phyloP scores from a whole-genome alignment of 2,113 vertebrate genomes.

The Pseudorasbora parva region DNA sequence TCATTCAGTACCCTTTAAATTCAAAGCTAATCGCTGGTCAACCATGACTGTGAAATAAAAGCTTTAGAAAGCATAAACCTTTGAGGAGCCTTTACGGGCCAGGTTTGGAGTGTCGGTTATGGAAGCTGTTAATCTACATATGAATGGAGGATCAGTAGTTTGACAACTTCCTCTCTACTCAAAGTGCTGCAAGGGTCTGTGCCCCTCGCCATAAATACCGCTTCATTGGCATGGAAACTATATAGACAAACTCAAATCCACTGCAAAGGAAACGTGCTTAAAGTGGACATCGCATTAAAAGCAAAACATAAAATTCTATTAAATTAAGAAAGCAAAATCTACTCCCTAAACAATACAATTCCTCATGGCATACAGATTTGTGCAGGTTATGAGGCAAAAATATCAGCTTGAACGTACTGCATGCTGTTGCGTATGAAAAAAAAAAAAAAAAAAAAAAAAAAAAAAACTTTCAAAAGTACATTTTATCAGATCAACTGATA shows the following conservation, averaged over 20 bases:
- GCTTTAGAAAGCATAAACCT: conserved; percentile 46
- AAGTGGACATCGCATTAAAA: conserved; percentile 55
- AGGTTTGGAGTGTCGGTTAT: conserved; percentile 27
- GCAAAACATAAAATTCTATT: conserved; percentile 47
- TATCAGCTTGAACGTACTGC: neutral
- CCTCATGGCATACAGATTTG: conserved; percentile 51
- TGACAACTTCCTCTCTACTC: conserved; percentile 15
- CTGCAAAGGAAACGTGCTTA: conserved; percentile 51
- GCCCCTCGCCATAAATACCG: conserved; percentile 56
- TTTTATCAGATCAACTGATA: conserved; percentile 80
- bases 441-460: conserved; percentile 10
- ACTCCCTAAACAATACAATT: neutral
- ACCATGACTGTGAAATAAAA: conserved; percentile 66
- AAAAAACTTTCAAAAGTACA: conserved; percentile 23
- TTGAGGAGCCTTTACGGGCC: conserved; percentile 39
- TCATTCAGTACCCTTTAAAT: conserved; percentile 77
- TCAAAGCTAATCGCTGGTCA: conserved; percentile 68
- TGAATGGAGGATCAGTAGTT: conserved; percentile 21
- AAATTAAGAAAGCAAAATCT: conserved; percentile 30
- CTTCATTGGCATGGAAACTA: conserved; percentile 58
- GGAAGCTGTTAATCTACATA: conserved; percentile 16
- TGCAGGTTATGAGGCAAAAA: conserved; percentile 52
- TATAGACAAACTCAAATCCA: conserved; percentile 49
- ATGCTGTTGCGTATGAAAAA: conserved; percentile 36
- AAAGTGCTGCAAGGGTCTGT: conserved; percentile 49